These are phyloP conservation scores for Sternarchorhynchus goeldii DNA, from an alignment of 2,797 vertebrate genomes.

Conservation along the genomic window DNA sequence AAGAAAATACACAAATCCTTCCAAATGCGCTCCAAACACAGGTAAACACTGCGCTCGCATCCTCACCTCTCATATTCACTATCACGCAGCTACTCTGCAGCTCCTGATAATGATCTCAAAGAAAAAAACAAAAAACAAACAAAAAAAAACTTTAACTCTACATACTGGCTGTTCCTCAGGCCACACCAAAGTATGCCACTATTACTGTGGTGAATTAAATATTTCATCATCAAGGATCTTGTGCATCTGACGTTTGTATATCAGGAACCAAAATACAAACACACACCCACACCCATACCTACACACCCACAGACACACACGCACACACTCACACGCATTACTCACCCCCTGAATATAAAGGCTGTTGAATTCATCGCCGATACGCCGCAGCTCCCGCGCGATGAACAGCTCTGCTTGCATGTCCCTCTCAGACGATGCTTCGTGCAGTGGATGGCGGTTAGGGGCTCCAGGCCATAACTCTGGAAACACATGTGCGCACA, in stretches of 20 bases:
- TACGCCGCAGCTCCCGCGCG: slow-evolving; percentile 83
- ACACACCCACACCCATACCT: slow-evolving; percentile 43
- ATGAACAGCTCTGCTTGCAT: slow-evolving; percentile 78
- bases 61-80: not conserved
- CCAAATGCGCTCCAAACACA: not conserved
- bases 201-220: slow-evolving; percentile 7
- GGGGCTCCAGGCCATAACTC: slow-evolving; percentile 46
- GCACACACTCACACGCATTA: slow-evolving; percentile 49
- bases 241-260: not conserved
- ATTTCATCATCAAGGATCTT: slow-evolving; percentile 34
- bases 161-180: not conserved
- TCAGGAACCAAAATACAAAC: not conserved
- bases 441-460: slow-evolving; percentile 64
- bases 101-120: slow-evolving; percentile 29
- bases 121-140: too few relatives aligned
- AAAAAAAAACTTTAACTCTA: too few relatives aligned
- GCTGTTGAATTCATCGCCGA: slow-evolving; percentile 87
- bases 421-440: slow-evolving; percentile 69
- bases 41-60: slow-evolving; percentile 26
- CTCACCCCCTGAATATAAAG: slow-evolving; percentile 67
- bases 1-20: slow-evolving; percentile 24
- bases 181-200: not conserved
- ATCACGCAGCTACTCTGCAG: not conserved
- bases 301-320: slow-evolving; percentile 51
- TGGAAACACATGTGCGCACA: slow-evolving; percentile 43